phyloP scores from a whole-genome alignment of 2,888 invertebrate genomes.

The Conus canariensis region DNA sequence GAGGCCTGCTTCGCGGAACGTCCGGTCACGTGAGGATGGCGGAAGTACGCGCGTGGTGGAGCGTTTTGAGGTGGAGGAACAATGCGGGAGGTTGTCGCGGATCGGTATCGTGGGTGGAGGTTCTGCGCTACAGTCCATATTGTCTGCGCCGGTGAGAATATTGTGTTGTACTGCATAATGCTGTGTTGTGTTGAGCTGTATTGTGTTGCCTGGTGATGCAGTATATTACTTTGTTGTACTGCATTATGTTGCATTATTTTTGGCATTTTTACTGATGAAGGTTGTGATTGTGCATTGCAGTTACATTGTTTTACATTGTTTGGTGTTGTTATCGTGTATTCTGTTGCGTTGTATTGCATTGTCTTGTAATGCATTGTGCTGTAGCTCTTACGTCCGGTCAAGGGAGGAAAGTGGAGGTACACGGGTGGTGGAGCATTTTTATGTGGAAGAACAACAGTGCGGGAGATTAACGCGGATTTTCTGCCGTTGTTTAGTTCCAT shows the following conservation, averaged over 20 bases:
- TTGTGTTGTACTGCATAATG: neutral
- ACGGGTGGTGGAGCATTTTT: too few species aligned
- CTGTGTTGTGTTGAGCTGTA: neutral
- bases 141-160: neutral
- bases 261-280: too few species aligned
- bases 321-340: neutral
- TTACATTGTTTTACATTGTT: neutral
- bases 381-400: too few species aligned
- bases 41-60: neutral
- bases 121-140: neutral
- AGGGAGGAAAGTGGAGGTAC: too few species aligned
- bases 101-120: constrained; percentile 22
- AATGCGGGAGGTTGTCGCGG: constrained; percentile 22
- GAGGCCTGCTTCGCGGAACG: neutral
- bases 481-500: too few species aligned
- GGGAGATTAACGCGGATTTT: too few species aligned
- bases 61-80: constrained; percentile 19
- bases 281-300: neutral
- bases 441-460: too few species aligned
- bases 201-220: neutral
- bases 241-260: neutral
- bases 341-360: too few species aligned
- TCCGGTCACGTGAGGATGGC: neutral
- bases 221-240: neutral
- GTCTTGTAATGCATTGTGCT: too few species aligned